Conservation (phyloP, 2,888 invertebrate genomes). For the Merodon equestris region DNA sequence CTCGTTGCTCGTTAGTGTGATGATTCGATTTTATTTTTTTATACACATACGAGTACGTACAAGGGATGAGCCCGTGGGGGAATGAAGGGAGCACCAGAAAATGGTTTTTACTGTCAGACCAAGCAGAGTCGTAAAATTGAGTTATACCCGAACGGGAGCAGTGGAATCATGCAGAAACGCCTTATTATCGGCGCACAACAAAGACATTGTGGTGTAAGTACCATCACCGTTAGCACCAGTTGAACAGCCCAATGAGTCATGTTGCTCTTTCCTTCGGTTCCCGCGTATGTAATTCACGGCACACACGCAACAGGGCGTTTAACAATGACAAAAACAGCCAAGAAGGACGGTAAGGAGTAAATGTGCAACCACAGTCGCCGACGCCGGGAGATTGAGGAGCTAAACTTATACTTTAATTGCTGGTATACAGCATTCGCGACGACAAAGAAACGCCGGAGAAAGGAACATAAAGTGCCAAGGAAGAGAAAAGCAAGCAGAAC, state of each 20-base stretch:
- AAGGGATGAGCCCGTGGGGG: neutral
- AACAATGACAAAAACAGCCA: neutral
- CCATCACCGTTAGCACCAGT: slow-evolving; percentile 33
- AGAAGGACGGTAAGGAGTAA: neutral
- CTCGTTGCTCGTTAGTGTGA: slow-evolving; percentile 56
- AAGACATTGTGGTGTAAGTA: no score
- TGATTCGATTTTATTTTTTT: slow-evolving; percentile 60
- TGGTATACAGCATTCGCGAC: slow-evolving; percentile 3
- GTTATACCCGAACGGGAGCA: slow-evolving; percentile 12
- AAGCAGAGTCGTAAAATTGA: slow-evolving; percentile 33
- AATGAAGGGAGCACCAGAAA: neutral
- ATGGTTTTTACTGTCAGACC: slow-evolving; percentile 18
- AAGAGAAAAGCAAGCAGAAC: no score
- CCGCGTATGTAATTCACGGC: slow-evolving; percentile 16
- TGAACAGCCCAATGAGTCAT: slow-evolving; percentile 51
- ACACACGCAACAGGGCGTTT: slow-evolving; percentile 45
- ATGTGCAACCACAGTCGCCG: no score
- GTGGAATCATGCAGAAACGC: no score
- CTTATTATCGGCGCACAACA: no score
- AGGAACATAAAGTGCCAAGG: slow-evolving; percentile 7
- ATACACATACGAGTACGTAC: slow-evolving; percentile 33
- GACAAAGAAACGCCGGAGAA: slow-evolving; percentile 18
- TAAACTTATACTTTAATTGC: slow-evolving; percentile 52
- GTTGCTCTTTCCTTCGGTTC: no score
- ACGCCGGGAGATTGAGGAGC: no score